These are phyloP conservation scores for Ceyx erithaca DNA, from an alignment of 2,797 vertebrate species.

Conservation along the genomic window DNA sequence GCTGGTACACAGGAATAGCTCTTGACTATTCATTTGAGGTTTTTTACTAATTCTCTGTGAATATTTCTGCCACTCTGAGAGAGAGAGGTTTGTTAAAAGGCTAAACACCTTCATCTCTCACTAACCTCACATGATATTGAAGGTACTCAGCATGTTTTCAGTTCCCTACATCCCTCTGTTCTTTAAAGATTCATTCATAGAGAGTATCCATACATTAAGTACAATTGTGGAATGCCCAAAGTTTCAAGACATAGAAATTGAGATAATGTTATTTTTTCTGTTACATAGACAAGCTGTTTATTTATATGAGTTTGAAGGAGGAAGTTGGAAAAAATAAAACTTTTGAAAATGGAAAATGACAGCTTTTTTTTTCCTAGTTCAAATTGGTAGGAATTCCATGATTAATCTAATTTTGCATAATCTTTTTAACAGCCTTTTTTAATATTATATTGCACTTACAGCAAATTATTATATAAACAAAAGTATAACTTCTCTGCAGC, in stretches of 20 bases:
- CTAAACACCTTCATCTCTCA: background rate
- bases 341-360: constrained; percentile 36
- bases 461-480: background rate
- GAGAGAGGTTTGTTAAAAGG: background rate
- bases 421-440: background rate
- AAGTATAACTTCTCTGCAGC: background rate
- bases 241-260: background rate
- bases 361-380: background rate
- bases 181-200: background rate
- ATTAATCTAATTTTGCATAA: background rate
- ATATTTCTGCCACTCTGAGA: background rate
- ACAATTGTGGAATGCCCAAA: background rate
- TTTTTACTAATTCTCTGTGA: background rate
- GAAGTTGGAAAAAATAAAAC: background rate
- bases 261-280: background rate
- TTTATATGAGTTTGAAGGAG: background rate
- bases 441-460: background rate
- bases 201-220: background rate
- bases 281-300: background rate
- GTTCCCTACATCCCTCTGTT: background rate
- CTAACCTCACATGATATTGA: background rate
- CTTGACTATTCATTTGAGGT: background rate
- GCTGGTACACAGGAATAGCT: background rate
- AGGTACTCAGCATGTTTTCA: background rate
- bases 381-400: constrained; percentile 17